Percentiles rank a stretch among this genome's conserved stretches.
Evolutionary conservation across 2,888 invertebrate species (phyloP).

Genomic region (Napeogenes inachia): DNA sequence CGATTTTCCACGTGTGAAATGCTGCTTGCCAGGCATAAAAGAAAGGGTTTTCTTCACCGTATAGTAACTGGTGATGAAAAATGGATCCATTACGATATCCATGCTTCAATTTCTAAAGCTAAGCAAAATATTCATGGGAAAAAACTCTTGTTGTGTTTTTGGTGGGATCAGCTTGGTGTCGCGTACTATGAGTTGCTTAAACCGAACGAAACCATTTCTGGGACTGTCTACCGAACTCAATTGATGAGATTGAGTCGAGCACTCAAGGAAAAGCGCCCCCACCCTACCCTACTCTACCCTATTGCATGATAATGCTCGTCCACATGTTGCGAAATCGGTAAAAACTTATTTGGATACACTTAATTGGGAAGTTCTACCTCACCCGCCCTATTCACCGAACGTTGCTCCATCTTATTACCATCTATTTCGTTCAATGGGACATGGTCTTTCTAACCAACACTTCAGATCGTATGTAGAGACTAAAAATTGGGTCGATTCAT

Average conservation of each 20-base stretch:
- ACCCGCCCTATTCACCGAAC: too few species aligned
- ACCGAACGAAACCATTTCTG: slow-evolving; percentile 12
- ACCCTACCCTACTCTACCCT: slow-evolving; percentile 7
- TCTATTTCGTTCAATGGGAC: too few species aligned
- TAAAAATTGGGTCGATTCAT: slow-evolving; percentile 11
- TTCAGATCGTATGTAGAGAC: slow-evolving; percentile 1
- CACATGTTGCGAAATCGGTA: too few species aligned
- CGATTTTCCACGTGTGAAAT: slow-evolving; percentile 12
- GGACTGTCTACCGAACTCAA: slow-evolving; percentile 12
- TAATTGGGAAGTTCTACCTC: too few species aligned
- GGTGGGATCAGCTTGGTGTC: too few species aligned
- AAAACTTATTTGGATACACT: neutral
- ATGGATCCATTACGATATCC: too few species aligned
- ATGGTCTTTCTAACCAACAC: neutral
- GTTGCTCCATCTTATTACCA: too few species aligned
- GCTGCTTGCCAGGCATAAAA: slow-evolving; percentile 10
- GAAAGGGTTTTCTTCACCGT: slow-evolving; percentile 4
- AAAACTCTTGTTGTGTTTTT: too few species aligned
- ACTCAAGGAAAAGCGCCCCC: slow-evolving; percentile 16
- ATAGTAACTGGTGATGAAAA: neutral
- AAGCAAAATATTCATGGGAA: too few species aligned
- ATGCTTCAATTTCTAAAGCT: too few species aligned
- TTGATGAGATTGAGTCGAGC: slow-evolving; percentile 14
- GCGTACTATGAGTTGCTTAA: too few species aligned
- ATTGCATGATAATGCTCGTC: too few species aligned